Evolutionary conservation across 2,888 invertebrate species (phyloP), one percentile per base, ranked within the genome.

Genomic region (Imbricaverruca yamaguchii): DNA sequence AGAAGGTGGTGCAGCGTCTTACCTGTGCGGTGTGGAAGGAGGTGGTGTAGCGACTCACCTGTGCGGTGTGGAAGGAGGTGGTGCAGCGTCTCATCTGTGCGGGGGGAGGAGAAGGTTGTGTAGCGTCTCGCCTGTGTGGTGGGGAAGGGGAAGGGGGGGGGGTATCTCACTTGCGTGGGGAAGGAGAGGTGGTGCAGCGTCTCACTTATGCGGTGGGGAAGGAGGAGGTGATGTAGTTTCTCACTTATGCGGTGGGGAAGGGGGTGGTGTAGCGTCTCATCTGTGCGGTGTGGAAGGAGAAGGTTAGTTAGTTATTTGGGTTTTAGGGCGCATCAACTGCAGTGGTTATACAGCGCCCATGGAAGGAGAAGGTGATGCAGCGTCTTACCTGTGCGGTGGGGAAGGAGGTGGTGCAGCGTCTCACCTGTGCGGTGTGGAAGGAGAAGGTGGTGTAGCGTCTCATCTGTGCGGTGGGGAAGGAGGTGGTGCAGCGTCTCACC

Each of bases 361-460:
- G n/a, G n/a, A n/a, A n/a, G n/a, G n/a, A n/a, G n/a, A n/a, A 74
- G 18, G 74, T 21, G 74, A 18, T 74, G 74, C 21, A 74, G 74
- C 53, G n/a, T n/a, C n/a, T n/a, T n/a, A n/a, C n/a, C n/a, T n/a
- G n/a, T n/a, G n/a, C n/a, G n/a, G n/a, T n/a, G n/a, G n/a, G n/a
- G n/a, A n/a, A 39, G 39, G 4, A 39, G 39, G 39, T 39, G 39
- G 39, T 15, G 59, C 7, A 59, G 12, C 15, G 59, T 59, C 74
- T 74, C 74, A 74, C 74, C 74, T 53, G 74, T 21, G 74, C 39
- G 7, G 74, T 74, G 74, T 53, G 74, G 74, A 74, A 74, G 53
- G 74, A 74, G 74, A 74, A 74, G 18, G 74, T 21, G 74, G n/a
- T 74, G 74, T 55, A 74, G 74, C 53, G n/a, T n/a, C n/a, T n/a